phyloP scores from a whole-genome alignment of 1,140 invertebrate genomes.

The Pseudomyrmex dendroicus region DNA sequence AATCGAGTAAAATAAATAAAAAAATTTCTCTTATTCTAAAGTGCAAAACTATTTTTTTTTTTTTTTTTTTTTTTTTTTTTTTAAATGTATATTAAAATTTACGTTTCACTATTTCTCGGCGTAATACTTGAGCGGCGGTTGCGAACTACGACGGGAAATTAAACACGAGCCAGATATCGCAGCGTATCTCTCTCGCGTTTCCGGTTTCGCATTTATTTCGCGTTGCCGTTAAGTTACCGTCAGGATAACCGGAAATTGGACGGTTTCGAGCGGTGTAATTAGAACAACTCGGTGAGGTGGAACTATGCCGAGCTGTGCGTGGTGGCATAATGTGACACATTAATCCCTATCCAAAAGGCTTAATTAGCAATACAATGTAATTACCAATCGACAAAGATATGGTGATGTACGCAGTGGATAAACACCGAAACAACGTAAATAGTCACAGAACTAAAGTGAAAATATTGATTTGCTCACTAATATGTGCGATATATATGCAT shows the following conservation, averaged over 20 bases:
- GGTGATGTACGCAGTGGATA: background rate
- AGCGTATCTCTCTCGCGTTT: constrained; percentile 17
- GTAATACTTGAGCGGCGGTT: background rate
- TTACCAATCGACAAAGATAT: constrained; percentile 17
- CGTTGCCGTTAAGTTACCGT: constrained; percentile 32
- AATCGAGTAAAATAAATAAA: too few relatives aligned
- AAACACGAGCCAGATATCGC: constrained; percentile 14
- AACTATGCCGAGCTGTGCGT: background rate
- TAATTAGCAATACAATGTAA: constrained; percentile 43
- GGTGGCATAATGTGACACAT: constrained; percentile 32
- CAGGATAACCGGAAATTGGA: constrained; percentile 57
- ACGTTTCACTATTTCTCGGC: background rate
- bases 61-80: too few relatives aligned
- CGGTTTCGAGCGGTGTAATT: constrained; percentile 33
- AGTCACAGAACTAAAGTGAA: constrained; percentile 1
- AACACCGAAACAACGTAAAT: constrained; percentile 12
- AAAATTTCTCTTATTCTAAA: too few relatives aligned
- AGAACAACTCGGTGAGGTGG: constrained; percentile 34
- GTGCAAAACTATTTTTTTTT: background rate
- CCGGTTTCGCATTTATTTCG: constrained; percentile 2
- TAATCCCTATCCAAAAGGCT: constrained; percentile 25
- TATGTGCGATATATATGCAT: background rate
- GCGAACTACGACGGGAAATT: constrained; percentile 10
- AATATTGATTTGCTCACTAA: background rate
- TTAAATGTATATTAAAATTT: background rate